Base-by-base conservation (phyloP, 1,140 invertebrate genomes). In the Galendromus occidentalis region DNA sequence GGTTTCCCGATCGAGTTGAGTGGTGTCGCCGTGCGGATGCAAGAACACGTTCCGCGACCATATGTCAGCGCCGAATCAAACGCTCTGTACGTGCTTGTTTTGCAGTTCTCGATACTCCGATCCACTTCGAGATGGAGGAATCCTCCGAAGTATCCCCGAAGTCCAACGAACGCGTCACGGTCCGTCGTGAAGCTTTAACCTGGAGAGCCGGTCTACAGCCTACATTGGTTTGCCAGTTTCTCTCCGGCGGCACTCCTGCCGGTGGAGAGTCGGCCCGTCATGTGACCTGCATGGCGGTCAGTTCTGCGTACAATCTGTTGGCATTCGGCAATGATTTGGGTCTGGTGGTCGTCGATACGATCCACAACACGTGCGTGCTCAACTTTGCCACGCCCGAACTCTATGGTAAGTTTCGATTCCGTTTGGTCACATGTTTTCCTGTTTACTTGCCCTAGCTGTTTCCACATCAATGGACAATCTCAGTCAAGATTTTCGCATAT, bases 291-390 rank as follows among this genome's bases (percentile, higher is more conserved):
- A 82, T 98, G 71, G 85, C 86, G 71, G 81, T 98, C 73, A 97
- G 96, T 77, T 94, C 93, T 69, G 88, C 87, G 29, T 95, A 93
- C 79, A 91, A 91, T 75, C 80, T 98, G 91, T 95, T 98, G 82
- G 87, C 91, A 69, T 96, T 95, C 80, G 93, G 93, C 71, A 94
- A 91, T 76, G 91, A 96, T 77, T 85, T 85, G 69, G 91, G 92
- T 69, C 77, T 97, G 72, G 90, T 91, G 71, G 85, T 97, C 76
- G 83, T 96, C 71, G 93, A 98, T 80, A 86, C 91, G 76, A 81
- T 91, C 72, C 91, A 94, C 77, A 91, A 89, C 79, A 82, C 84
- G 66, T 86, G 87, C 76, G 81, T 97, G 69, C 79, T 91, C 69
- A 92, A 90, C 76, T 72, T 80, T 65, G 75, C 74, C 44, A 78